A percentile compares a stretch with the other conserved stretches of the same genome.
phyloP scores from a whole-genome alignment of 2,888 invertebrate genomes.

The Ophraella communa region DNA sequence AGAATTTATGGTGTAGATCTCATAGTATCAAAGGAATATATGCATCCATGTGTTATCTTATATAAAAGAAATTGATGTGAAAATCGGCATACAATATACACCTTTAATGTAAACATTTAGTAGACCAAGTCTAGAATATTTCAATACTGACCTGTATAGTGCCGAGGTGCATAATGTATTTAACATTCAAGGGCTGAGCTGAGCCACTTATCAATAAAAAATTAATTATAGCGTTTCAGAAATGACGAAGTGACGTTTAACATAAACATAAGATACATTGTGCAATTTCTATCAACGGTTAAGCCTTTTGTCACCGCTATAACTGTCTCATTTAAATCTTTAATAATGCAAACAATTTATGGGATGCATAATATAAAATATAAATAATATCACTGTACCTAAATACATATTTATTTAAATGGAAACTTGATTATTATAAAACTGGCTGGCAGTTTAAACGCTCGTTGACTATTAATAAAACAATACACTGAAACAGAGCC shows the following conservation, averaged over 20 bases:
- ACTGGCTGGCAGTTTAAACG: too few species aligned
- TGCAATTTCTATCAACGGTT: not conserved
- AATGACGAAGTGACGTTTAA: not conserved
- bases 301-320: not conserved
- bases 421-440: too few species aligned
- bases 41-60: too few species aligned
- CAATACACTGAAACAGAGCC: too few species aligned
- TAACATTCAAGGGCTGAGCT: not conserved
- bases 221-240: not conserved
- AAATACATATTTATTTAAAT: too few species aligned
- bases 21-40: too few species aligned
- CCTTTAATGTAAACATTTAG: too few species aligned
- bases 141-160: not conserved
- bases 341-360: not conserved
- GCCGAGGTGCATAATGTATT: not conserved
- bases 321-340: not conserved
- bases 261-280: not conserved
- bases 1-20: too few species aligned
- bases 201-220: not conserved
- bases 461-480: too few species aligned
- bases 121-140: not conserved
- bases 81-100: too few species aligned
- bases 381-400: too few species aligned
- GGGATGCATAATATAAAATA: not conserved
- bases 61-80: too few species aligned